Percentiles rank a stretch among this genome's conserved stretches.
Evolutionary conservation across 2,797 vertebrate species (phyloP).

Genomic region (Otus scops): DNA sequence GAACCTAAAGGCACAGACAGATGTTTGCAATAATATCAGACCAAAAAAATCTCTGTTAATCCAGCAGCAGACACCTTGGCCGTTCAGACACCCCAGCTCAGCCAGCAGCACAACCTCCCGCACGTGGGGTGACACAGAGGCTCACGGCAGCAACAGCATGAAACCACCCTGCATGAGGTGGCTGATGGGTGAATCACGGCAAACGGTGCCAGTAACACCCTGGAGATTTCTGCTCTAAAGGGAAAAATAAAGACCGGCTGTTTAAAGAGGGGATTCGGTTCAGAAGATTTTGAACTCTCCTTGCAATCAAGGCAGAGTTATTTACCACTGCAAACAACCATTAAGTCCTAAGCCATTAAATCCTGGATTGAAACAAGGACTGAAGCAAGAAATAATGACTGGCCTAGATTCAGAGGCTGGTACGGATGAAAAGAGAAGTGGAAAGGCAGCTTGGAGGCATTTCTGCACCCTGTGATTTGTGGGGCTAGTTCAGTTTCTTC

Average conservation of each 20-base stretch:
- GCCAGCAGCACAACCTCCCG: background rate
- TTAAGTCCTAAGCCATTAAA: conserved; percentile 14
- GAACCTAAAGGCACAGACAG: background rate
- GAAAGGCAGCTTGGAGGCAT: background rate
- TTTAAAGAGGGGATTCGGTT: background rate
- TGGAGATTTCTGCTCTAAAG: background rate
- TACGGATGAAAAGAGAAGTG: background rate
- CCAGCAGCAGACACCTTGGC: background rate
- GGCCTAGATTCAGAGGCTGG: background rate
- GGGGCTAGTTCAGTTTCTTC: background rate
- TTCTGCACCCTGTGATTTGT: background rate
- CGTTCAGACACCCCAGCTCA: background rate
- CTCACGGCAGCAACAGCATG: fast-evolving
- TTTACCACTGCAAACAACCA: conserved; percentile 1
- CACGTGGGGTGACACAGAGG: background rate
- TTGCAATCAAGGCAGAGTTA: background rate
- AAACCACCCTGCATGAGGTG: background rate
- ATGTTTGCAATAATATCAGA: background rate
- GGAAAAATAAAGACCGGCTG: background rate
- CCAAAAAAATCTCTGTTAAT: background rate
- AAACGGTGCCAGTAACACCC: background rate
- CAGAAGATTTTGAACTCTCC: conserved; percentile 12
- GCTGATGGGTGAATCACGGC: background rate
- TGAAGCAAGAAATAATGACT: conserved; percentile 11
- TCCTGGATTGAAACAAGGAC: background rate